Evolutionary conservation across 2,113 vertebrate species (phyloP), one percentile per base, ranked within the genome.

Genomic region (Psittacara wagleri): DNA sequence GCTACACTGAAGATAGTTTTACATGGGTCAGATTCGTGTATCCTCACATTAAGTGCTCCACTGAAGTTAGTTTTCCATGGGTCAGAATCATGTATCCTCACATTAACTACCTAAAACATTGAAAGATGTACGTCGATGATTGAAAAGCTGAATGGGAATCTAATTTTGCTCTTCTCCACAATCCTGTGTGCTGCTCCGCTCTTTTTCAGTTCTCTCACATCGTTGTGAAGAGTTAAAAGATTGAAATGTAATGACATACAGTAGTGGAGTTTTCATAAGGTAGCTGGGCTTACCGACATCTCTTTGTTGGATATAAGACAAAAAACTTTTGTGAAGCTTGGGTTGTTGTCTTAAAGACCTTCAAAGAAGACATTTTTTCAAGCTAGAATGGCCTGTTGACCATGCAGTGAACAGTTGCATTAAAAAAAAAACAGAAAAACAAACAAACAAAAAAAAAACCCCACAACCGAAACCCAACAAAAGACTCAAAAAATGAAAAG

Each of bases 51-150:
- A 69, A 39, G 43, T 44, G 43, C 43, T 44, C 43, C 17, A 5
- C 27, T 39, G 15, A 78, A 55, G 7, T 17, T 83, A 51, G 12
- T 66, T 68, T 82, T 78, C 37, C 3, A 1, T 9, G 3, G 3
- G 6, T 51, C 33, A 51, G 55, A 13, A 64, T 52, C 35, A 31
- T 16, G 6, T 51, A 63, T n/a, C 13, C 24, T 61, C 27, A 27
- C 8, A 55, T n/a, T 37, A 74, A 39, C 28, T 62, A 64, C 12
- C 19, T 39, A 55, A 70, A 86, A 41, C 9, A 17, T 17, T 25
- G 44, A 57, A 66, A 23, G 39, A 57, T 75, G 7, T 43, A 46
- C 1, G 14, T 3, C 0, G 0, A 18, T 46, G 11, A 9, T 10
- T 85, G 44, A 49, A 82, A 82, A 78, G 10, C 19, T 44, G 48